phyloP scores from a whole-genome alignment of 30 jellyfish, hydroid and myxozoan genomes.

The Rhopilema esculentum region DNA sequence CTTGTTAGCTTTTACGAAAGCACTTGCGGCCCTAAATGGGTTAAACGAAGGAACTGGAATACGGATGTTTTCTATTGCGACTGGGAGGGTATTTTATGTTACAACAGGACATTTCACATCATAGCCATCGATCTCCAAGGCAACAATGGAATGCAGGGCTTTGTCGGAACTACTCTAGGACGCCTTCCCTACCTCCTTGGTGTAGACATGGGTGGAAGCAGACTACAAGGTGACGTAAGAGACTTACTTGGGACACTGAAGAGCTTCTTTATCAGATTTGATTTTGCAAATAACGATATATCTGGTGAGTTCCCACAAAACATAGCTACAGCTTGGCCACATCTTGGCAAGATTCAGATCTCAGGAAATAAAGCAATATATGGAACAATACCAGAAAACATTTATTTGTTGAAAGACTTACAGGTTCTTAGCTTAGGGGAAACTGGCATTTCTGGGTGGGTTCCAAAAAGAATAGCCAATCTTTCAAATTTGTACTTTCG shows the following conservation, averaged over 20 bases:
- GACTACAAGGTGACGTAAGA: slow-evolving; percentile 17
- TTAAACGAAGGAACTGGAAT: slow-evolving; percentile 35
- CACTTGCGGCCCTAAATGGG: slow-evolving; percentile 61
- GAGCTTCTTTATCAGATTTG: slow-evolving; percentile 45
- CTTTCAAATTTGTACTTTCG: slow-evolving; percentile 42
- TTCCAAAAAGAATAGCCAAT: slow-evolving; percentile 35
- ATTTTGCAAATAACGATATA: slow-evolving; percentile 49
- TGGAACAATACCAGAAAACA: slow-evolving; percentile 50
- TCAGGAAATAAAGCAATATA: slow-evolving; percentile 34
- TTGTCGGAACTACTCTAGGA: slow-evolving; percentile 36
- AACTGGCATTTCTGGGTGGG: slow-evolving; percentile 44
- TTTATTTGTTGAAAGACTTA: slow-evolving; percentile 21
- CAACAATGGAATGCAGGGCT: slow-evolving; percentile 63
- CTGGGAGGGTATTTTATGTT: slow-evolving; percentile 79
- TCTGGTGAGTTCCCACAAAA: slow-evolving; percentile 42
- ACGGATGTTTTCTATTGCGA: slow-evolving; percentile 40
- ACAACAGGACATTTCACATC: slow-evolving; percentile 36
- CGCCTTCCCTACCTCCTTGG: slow-evolving; percentile 56
- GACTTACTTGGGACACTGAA: slow-evolving; percentile 9
- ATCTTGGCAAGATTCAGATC: slow-evolving; percentile 46
- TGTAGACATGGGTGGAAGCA: slow-evolving; percentile 53
- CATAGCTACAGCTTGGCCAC: slow-evolving; percentile 35
- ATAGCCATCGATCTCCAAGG: slow-evolving; percentile 60
- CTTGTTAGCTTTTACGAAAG: slow-evolving; percentile 23
- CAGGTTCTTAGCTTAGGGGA: slow-evolving; percentile 74